phyloP scores from a whole-genome alignment of 2,113 vertebrate species.

The Cygnus buccinator region DNA sequence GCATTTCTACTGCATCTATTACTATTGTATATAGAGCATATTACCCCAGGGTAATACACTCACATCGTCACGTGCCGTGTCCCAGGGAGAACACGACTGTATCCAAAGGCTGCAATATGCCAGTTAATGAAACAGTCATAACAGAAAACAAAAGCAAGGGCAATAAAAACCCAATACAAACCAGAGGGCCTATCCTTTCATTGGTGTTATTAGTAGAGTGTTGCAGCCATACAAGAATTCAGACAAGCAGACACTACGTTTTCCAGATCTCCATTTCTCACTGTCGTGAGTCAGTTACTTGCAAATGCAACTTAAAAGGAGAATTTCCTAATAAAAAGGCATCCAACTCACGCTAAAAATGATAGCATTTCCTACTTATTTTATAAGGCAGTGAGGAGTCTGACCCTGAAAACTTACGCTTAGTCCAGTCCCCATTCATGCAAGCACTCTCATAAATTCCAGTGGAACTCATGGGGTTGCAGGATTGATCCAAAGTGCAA shows the following conservation, averaged over 20 bases:
- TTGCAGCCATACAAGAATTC: fast-evolving
- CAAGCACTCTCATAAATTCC: neutral
- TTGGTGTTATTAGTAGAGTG: fast-evolving
- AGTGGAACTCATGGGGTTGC: fast-evolving
- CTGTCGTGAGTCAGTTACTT: neutral
- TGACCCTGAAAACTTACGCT: neutral
- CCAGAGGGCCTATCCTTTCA: neutral
- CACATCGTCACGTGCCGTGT: fast-evolving
- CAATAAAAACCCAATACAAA: neutral
- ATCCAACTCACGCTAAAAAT: neutral
- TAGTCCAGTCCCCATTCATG: neutral
- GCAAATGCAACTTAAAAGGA: neutral
- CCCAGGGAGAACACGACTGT: neutral
- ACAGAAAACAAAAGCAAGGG: neutral
- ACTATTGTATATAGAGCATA: conserved; percentile 44
- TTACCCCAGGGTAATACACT: neutral
- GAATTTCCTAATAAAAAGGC: neutral
- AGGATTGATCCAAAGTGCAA: neutral
- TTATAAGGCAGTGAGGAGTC: neutral
- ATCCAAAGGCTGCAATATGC: neutral
- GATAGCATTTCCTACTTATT: neutral
- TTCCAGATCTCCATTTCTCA: neutral
- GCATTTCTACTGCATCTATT: neutral
- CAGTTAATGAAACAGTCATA: neutral
- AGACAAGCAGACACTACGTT: neutral